Evolutionary conservation across 2,113 vertebrate species (phyloP).

Genomic region (Vimba vimba): DNA sequence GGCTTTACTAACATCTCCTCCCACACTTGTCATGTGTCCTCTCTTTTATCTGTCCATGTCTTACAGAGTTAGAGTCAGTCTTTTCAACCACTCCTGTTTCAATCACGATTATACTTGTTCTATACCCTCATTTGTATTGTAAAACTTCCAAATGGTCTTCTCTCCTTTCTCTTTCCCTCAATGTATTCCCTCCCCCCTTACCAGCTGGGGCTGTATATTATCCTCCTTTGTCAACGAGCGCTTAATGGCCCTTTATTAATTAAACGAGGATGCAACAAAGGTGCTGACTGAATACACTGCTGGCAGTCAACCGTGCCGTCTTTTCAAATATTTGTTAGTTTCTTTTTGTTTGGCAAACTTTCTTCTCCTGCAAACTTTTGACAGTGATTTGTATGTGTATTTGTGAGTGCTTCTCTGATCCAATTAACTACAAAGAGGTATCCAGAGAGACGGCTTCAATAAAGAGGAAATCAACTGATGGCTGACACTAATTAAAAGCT

Average conservation of each 20-base stretch:
- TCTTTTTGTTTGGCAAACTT: constrained; percentile 53
- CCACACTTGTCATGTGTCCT: neutral
- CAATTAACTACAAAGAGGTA: constrained; percentile 58
- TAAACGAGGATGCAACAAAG: constrained; percentile 43
- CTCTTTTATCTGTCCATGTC: neutral
- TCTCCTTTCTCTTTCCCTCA: constrained; percentile 13
- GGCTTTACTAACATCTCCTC: neutral
- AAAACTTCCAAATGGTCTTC: neutral
- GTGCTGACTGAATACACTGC: constrained; percentile 26
- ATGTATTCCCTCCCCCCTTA: neutral
- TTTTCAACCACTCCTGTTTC: neutral
- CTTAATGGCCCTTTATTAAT: constrained; percentile 56
- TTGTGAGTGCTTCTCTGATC: constrained; percentile 53
- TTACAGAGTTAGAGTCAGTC: neutral
- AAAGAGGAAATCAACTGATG: constrained; percentile 57
- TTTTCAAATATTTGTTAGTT: constrained; percentile 62
- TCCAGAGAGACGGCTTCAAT: constrained; percentile 57
- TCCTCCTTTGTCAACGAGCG: constrained; percentile 29
- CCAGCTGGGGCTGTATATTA: constrained; percentile 39
- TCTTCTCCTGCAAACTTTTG: constrained; percentile 51
- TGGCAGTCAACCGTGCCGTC: constrained; percentile 46
- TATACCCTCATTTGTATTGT: constrained; percentile 6
- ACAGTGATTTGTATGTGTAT: constrained; percentile 54
- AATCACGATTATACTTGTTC: neutral
- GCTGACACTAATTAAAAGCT: constrained; percentile 72